Base-by-base conservation (phyloP, 2,888 invertebrate genomes). In the Ormyrus pomaceus region DNA sequence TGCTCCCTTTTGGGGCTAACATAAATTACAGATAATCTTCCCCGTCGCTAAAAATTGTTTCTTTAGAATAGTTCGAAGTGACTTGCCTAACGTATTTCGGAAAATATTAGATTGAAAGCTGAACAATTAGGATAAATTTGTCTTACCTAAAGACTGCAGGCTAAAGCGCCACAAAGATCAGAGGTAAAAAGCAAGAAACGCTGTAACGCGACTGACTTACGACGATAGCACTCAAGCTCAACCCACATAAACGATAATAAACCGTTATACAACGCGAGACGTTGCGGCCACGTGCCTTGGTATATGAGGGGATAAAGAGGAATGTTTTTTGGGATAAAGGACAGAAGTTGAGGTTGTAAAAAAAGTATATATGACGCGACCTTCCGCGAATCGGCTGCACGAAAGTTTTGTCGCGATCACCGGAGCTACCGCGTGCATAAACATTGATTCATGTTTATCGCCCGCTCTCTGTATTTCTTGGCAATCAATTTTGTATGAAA, bases 221-320 rank as follows among this genome's bases (percentile, higher is more conserved):
- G 83, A 82, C 77, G 83, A 85, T 83, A 83, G 82, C 84, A 82
- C 80, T 83, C 83, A 79, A 82, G 80, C 83, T 84, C 84, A 85
- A 83, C 83, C 82, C 84, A 77, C 71, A 53, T 74, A 50, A 51
- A 51, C 51, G 69, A 78, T 80, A 80, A 80, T 82, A 77, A 80
- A 82, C 75, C 72, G 70, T 77, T 80, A 76, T 13, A 59, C 61
- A 53, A n/a, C 46, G 62, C 19, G 53, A 66, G 51, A 77, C 53
- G 73, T 71, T 74, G 53, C 65, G 71, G 50, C 61, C 78, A 77
- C 73, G 77, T 55, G 55, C 56, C 13, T 8, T 34, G 55, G 48
- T 55, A 46, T 61, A 62, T 7, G 6, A 70, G 34, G 65, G 5
- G 19, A 56, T 50, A 59, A 78, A 62, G 56, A 48, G 10, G 61